A percentile compares a stretch with the other conserved stretches of the same genome.
Evolutionary conservation across 1,140 invertebrate genomes (phyloP).

Genomic region (Drosophila serrata): DNA sequence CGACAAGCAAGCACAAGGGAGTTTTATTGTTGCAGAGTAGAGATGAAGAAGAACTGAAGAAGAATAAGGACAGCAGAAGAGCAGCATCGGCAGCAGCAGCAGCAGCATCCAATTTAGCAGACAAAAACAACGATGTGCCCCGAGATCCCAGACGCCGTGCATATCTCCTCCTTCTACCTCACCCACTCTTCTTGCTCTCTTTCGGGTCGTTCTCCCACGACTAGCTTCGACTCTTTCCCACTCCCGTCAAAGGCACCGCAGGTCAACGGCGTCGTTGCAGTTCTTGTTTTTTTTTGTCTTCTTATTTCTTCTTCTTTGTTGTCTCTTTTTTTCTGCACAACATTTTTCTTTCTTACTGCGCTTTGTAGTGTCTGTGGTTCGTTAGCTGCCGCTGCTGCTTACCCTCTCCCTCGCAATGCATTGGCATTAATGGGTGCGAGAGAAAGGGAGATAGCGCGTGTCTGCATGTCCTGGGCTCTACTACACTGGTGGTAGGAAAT

Average conservation of each 20-base stretch:
- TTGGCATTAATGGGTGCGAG: constrained; percentile 4
- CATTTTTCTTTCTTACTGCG: constrained; percentile 70
- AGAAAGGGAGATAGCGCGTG: constrained; percentile 24
- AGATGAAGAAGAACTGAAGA: constrained; percentile 9
- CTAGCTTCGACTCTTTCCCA: constrained; percentile 19
- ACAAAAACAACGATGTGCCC: constrained; percentile 28
- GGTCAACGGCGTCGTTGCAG: constrained; percentile 61
- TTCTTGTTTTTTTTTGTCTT: constrained; percentile 35
- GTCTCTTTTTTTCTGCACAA: constrained; percentile 43
- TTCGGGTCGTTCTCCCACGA: constrained; percentile 44
- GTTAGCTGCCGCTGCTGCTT: constrained; percentile 14
- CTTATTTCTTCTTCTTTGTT: constrained; percentile 25
- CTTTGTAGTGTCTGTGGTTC: constrained; percentile 73
- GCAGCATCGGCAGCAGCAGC: constrained; percentile 13
- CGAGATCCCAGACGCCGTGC: constrained; percentile 45
- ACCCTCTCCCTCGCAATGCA: background rate
- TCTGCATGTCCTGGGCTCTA: constrained; percentile 36
- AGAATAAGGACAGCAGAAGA: constrained; percentile 37
- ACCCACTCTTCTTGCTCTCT: background rate
- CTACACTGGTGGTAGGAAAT: constrained; percentile 29
- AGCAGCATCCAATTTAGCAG: constrained; percentile 74
- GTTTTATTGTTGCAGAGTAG: constrained; percentile 60
- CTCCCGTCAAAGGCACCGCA: constrained; percentile 35
- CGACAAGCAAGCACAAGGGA: constrained; percentile 55
- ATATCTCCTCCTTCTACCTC: constrained; percentile 3